Evolutionary conservation across 2,113 vertebrate genomes (phyloP), one percentile per base, ranked within the genome.

Genomic region (Podocnemis expansa): DNA sequence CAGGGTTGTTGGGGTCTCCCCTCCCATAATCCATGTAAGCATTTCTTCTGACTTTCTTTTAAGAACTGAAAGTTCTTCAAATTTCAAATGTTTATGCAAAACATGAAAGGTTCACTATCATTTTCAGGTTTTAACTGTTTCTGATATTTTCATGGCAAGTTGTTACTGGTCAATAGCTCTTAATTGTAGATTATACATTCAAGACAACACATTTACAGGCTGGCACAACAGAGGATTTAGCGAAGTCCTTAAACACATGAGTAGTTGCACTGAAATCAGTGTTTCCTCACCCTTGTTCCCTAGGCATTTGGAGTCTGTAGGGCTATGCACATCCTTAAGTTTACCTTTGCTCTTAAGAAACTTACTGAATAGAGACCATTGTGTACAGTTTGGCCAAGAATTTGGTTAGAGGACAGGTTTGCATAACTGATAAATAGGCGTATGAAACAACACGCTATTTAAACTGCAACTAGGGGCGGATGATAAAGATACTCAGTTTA

Each of bases 111-210:
- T 94, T 96, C 96, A 93, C 97, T 97, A 97, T 97, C 98, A 97
- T 98, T 97, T 97, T 96, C 97, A 97, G 94, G 89, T 95, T 96
- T 98, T 97, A 98, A 98, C 97, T 97, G 96, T 97, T 97, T 94
- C 97, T 97, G 97, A 97, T 97, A 96, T 97, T 98, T 98, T 97
- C 97, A 97, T 97, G 95, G 97, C 96, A 94, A 95, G 95, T 97
- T 98, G 95, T 97, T 98, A 97, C 97, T 98, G 97, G 97, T 96
- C 97, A 96, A 97, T 94, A 97, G 96, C 90, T 97, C 94, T 97
- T 98, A 98, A 98, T 98, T 97, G 97, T 96, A 96, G 93, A 86
- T 96, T 97, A 93, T 92, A 94, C 96, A 88, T 97, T 97, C 96
- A 95, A 97, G 93, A 96, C 96, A 97, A 97, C 82, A 97, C 95